Base-by-base conservation (phyloP, 1,140 invertebrate genomes). In the Nasonia giraulti region DNA sequence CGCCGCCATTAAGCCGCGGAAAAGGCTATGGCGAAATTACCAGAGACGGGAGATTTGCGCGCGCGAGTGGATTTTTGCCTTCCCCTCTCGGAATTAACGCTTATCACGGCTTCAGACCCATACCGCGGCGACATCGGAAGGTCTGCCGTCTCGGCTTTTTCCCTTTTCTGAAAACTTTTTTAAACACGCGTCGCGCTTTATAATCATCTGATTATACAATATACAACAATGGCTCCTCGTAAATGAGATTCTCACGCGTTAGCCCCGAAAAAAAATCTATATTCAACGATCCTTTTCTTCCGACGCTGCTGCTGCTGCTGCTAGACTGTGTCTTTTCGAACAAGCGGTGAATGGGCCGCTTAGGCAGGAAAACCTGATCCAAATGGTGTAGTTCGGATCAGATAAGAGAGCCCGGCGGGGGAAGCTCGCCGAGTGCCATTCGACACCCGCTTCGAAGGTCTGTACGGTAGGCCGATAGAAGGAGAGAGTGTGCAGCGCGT, bases 351-450 rank as follows among this genome's bases (percentile, higher is more conserved):
- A 62, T 62, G 27, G 27, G 23, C 4, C 68, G 12, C 6, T 82
- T 27, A 71, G 47, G 47, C n/a, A 62, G 33, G 23, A 74, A 75
- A 82, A 40, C 20, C 31, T 31, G 33, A 76, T 73, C 74, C 20
- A 27, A 77, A 83, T 66, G 50, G 62, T 77, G 23, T 47, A 77
- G 20, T 69, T 83, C 40, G 11, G 76, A 83, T 83, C 75, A 83
- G 82, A 77, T 83, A 83, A 77, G 74, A 50, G 14, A 20, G 7
- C 44, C 50, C 2, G 47, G 40, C 2, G 71, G 62, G 44, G 37
- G 33, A 12, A 71, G 27, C 62, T 68, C 27, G 27, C 74, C 17
- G 62, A 62, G n/a, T 62, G 50, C 50, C 17, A 82, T 82, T 40
- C 55, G 73, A 62, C 50, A 82, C 73, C n/a, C 44, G 44, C 47